Evolutionary conservation across 1,140 invertebrate genomes (phyloP).

Genomic region (Marisa cornuarietis): DNA sequence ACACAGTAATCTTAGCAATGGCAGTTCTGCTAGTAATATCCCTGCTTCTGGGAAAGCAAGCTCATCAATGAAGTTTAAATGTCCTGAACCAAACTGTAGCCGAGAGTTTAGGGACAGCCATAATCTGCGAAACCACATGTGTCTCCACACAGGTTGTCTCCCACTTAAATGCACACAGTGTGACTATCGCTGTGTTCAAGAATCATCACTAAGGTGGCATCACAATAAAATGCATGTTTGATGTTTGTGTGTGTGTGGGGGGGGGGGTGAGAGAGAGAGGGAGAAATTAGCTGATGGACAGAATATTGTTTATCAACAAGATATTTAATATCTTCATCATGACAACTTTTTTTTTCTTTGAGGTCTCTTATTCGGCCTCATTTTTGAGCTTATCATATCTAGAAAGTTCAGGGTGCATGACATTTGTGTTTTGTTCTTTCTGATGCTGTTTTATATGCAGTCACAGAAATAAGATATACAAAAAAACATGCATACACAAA

Average conservation of each 20-base stretch:
- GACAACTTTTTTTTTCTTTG: background rate
- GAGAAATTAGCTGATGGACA: background rate
- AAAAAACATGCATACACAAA: too few species aligned
- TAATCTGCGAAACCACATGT: constrained; percentile 34
- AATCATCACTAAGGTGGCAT: constrained; percentile 38
- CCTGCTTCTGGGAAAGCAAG: constrained; percentile 16
- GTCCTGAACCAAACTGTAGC: constrained; percentile 23
- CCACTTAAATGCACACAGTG: constrained; percentile 29
- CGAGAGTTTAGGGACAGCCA: constrained; percentile 34
- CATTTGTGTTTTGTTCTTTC: too few species aligned
- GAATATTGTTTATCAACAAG: background rate
- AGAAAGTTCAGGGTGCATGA: too few species aligned
- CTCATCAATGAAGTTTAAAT: constrained; percentile 17
- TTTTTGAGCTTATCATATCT: background rate
- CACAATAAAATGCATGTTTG: constrained; percentile 31
- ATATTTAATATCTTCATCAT: background rate
- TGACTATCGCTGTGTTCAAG: constrained; percentile 32
- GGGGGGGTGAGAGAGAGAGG: background rate
- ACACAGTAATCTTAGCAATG: background rate
- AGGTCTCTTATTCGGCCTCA: background rate
- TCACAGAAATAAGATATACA: too few species aligned
- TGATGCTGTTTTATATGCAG: too few species aligned
- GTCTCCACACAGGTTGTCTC: constrained; percentile 29
- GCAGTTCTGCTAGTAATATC: background rate
- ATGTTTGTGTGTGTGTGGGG: constrained; percentile 1